phyloP scores from a whole-genome alignment of 2,797 vertebrate species.

The Potorous gilbertii region DNA sequence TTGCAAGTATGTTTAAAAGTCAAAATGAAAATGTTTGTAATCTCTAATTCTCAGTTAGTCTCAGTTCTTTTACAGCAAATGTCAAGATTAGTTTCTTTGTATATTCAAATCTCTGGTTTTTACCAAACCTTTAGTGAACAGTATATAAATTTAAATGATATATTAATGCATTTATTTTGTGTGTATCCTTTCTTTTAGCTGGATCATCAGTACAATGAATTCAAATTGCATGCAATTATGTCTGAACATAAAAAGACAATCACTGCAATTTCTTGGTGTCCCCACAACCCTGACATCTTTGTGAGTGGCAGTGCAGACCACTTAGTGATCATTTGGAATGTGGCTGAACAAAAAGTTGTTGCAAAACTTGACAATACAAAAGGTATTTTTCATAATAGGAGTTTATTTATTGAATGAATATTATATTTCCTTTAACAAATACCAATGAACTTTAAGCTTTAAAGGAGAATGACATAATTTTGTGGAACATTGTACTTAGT shows the following conservation, averaged over 20 bases:
- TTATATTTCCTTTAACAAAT: conserved; percentile 20
- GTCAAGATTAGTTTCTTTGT: neutral
- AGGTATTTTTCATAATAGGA: conserved; percentile 83
- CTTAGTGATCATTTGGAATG: conserved; percentile 96
- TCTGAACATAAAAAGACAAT: conserved; percentile 99
- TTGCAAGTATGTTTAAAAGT: neutral
- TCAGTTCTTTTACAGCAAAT: neutral
- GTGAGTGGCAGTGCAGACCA: conserved; percentile 95
- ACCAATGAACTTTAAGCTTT: conserved; percentile 3
- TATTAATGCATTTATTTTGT: conserved; percentile 54
- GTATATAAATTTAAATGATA: conserved; percentile 23
- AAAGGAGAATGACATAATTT: neutral
- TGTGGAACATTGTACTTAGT: neutral
- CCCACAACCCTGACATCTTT: conserved; percentile 93
- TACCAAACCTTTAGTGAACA: conserved; percentile 6
- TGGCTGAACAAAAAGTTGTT: conserved; percentile 93
- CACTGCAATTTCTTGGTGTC: conserved; percentile 97
- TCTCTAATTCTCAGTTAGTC: neutral
- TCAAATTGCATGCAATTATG: conserved; percentile 96
- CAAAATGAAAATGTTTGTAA: neutral
- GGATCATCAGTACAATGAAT: conserved; percentile 96
- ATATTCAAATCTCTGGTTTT: conserved; percentile 18
- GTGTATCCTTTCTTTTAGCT: conserved; percentile 85
- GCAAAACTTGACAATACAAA: conserved; percentile 93
- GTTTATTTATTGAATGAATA: conserved; percentile 42